Evolutionary conservation across 1,140 invertebrate species (phyloP).

Genomic region (Camponotus floridanus): DNA sequence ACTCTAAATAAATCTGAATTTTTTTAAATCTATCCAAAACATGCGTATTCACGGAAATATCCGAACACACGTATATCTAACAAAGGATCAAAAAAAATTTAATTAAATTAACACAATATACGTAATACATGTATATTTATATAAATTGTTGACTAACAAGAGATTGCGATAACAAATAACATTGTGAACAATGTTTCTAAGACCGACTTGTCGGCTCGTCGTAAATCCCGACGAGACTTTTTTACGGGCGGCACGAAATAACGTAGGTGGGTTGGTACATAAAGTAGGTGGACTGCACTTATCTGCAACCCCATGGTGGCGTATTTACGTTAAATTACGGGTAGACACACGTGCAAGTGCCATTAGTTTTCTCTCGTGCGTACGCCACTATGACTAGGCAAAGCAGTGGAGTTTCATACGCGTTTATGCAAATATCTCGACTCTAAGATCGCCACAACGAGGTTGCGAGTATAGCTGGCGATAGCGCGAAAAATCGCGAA

Average conservation of each 20-base stretch:
- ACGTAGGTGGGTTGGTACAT: constrained; percentile 59
- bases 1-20: no score
- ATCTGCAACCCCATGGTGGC: constrained; percentile 47
- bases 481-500: constrained; percentile 47
- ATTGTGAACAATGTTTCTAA: constrained; percentile 6
- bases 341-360: constrained; percentile 63
- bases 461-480: constrained; percentile 13
- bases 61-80: background rate
- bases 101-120: background rate
- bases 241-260: constrained; percentile 51
- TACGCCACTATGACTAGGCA: constrained; percentile 45
- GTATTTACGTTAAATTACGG: constrained; percentile 74
- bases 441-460: background rate
- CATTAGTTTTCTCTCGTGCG: constrained; percentile 68
- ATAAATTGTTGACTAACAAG: background rate
- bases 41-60: background rate
- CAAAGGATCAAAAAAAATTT: no score
- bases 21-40: no score
- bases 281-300: constrained; percentile 67
- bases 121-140: background rate
- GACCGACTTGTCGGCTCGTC: background rate
- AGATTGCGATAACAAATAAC: background rate
- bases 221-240: constrained; percentile 48
- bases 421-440: constrained; percentile 52
- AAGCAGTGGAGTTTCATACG: constrained; percentile 57